Evolutionary conservation across 2,113 vertebrate species (phyloP), one percentile per base, ranked within the genome.

Genomic region (Spea bombifrons): DNA sequence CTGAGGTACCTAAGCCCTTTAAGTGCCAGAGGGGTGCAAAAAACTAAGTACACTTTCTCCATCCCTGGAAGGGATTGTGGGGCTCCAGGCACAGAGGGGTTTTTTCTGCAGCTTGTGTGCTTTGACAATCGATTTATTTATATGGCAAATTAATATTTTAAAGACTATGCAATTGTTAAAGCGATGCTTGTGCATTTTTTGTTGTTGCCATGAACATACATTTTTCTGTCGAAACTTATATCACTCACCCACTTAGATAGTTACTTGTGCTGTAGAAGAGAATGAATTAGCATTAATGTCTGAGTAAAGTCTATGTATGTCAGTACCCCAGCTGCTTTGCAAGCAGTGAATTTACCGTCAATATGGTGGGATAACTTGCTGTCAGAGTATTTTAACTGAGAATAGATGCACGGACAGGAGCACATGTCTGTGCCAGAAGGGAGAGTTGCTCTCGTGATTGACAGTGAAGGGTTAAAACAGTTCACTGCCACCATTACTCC

Each of bases 101-200:
- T 30, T 30, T 52, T 47, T 72, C 48, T 68, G 63, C 8, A 47
- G 69, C 63, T 46, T 47, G 45, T 80, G 64, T 66, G 74, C 71
- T 80, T 67, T 80, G 78, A 74, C 78, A 80, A 80, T 80, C 71
- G 49, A 57, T 68, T 80, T 80, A 68, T 80, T 80, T 80, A 73
- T 78, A 72, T 80, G 9, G 17, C 46, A 61, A 64, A 68, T 47
- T 5, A 57, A 61, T 68, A 48, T 17, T 59, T 80, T 80, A 68
- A 73, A 73, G 71, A 80, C 71, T 80, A 80, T 80, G 78, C 78
- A 80, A 80, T 67, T 59, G 64, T 74, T 74, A 59, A 45, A 59
- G 52, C 68, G 71, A 66, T 59, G 47, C 70, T 55, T 73, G 45
- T 66, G n/a, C 50, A 66, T 74, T 44, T 79, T 8, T 12, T 80